Evolutionary conservation across 2,113 vertebrate species (phyloP), one percentile per base, ranked within the genome.

Genomic region (Gallinago undulata): DNA sequence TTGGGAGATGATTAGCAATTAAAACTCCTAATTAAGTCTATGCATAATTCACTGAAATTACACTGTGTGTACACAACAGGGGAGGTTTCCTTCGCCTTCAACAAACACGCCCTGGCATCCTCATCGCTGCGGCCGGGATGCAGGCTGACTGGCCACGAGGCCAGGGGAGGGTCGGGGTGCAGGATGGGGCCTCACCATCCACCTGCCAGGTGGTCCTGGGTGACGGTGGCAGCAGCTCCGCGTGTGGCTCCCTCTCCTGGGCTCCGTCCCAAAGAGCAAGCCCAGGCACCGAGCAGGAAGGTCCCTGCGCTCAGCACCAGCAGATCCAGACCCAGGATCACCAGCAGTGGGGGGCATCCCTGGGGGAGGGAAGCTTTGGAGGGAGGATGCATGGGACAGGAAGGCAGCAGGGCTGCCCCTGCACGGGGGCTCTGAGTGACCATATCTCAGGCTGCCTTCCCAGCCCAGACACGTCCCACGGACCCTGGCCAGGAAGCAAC

Each of bases 11-110:
- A 98, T 98, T 97, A 98, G 97, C 98, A 98, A 98, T 98, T 98
- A 98, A 97, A 98, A 98, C 97, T 98, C 97, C 98, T 98, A 97
- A 98, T 98, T 98, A 98, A 98, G 97, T 97, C 97, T 97, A 95
- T 96, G 97, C 97, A 97, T 98, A 97, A 98, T 97, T 98, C 97
- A 97, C 97, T 97, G 97, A 97, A 97, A 97, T 98, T 97, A 97
- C 95, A 93, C 96, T 97, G 86, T 96, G 96, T 98, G 96, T 97
- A 98, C 97, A 97, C 97, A 97, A 97, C n/a, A 9, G 92, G 93
- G 86, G 97, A 97, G 94, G 90, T 93, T 89, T 94, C 90, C 87
- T 93, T 78, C 24, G 95, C 90, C 72, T 97, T 95, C 63, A 64
- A 97, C 93, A 97, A 97, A 97, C 80, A 94, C 0, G 3, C 72